phyloP scores from a whole-genome alignment of 2,888 invertebrate genomes.

The Pardosa pseudoannulata region DNA sequence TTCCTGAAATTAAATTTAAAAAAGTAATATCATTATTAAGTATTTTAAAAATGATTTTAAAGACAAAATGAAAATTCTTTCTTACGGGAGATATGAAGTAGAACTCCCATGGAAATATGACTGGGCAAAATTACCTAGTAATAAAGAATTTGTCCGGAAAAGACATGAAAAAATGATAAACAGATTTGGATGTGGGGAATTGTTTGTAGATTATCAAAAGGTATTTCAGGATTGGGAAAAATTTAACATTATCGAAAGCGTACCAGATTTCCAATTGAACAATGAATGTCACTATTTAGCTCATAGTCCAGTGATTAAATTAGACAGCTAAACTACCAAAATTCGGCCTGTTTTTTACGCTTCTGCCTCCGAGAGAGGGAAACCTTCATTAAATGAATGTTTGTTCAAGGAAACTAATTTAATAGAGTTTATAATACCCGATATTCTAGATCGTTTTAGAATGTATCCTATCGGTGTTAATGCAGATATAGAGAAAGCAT shows the following conservation, averaged over 20 bases:
- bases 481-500: not conserved
- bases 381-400: constrained; percentile 26
- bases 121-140: too few species aligned
- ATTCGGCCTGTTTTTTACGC: constrained; percentile 24
- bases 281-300: constrained; percentile 7
- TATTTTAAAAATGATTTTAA: too few species aligned
- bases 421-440: constrained; percentile 14
- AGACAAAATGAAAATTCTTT: too few species aligned
- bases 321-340: constrained; percentile 6
- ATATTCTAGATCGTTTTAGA: constrained; percentile 29
- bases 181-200: too few species aligned
- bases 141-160: too few species aligned
- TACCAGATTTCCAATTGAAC: not conserved
- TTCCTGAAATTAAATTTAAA: too few species aligned
- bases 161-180: too few species aligned
- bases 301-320: constrained; percentile 27
- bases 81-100: too few species aligned
- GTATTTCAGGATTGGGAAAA: constrained; percentile 27
- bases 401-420: constrained; percentile 6
- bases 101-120: too few species aligned
- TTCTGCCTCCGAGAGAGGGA: constrained; percentile 7
- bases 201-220: too few species aligned
- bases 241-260: too few species aligned
- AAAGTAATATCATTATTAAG: too few species aligned
- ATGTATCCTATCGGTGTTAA: constrained; percentile 16